Percentiles rank a stretch among this genome's conserved stretches.
Evolutionary conservation across 2,888 invertebrate species (phyloP).

Genomic region (Drosophila limbata): DNA sequence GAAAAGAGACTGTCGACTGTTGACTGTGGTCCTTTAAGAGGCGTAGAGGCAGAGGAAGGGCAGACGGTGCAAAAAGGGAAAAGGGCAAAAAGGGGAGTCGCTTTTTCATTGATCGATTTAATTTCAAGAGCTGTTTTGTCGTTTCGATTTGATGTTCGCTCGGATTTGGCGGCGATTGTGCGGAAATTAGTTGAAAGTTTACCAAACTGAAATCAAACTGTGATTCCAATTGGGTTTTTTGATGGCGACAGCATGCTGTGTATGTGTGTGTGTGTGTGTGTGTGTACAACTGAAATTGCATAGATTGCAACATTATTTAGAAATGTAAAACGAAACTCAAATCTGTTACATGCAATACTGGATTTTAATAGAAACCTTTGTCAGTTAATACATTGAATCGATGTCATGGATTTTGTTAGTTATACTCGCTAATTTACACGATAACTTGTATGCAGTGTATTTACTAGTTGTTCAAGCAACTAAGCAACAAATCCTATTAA

Average conservation of each 20-base stretch:
- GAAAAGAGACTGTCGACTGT: constrained; percentile 6
- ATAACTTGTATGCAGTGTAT: no score
- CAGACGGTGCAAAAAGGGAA: not conserved
- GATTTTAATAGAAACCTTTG: constrained; percentile 14
- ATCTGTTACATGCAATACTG: constrained; percentile 14
- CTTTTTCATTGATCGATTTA: constrained; percentile 63
- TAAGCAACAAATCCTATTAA: not conserved
- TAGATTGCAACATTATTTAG: constrained; percentile 17
- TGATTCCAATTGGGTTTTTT: constrained; percentile 29
- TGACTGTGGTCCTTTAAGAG: not conserved
- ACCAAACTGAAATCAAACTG: constrained; percentile 39
- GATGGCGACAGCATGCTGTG: not conserved
- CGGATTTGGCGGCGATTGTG: constrained; percentile 53
- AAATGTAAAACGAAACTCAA: constrained; percentile 3
- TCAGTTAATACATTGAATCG: constrained; percentile 8
- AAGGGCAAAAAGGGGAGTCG: not conserved
- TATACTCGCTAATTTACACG: not conserved
- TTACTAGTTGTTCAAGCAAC: not conserved
- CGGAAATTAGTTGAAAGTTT: constrained; percentile 68
- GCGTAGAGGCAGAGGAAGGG: not conserved
- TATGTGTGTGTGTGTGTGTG: no score
- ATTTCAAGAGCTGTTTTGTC: constrained; percentile 55
- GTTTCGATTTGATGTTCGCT: constrained; percentile 55
- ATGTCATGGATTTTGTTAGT: not conserved
- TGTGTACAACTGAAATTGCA: constrained; percentile 8